Conservation (phyloP, 1,140 invertebrate species). For the Temnothorax nylanderi region DNA sequence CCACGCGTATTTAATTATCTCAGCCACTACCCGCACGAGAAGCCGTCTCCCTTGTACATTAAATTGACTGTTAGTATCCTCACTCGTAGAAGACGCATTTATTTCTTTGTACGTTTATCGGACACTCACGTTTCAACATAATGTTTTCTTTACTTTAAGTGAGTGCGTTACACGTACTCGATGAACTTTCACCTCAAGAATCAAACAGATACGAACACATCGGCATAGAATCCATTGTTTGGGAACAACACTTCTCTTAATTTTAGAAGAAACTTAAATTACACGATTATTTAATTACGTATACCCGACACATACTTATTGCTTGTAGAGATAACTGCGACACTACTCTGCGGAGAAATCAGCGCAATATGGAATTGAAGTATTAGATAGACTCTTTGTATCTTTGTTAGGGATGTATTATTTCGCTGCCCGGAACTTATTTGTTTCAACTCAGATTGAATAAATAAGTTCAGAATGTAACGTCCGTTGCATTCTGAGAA, state of each 20-base stretch:
- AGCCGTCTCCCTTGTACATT: conserved; percentile 18
- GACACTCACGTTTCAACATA: not conserved
- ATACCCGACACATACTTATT: not conserved
- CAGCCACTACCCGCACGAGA: not conserved
- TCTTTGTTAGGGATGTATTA: not conserved
- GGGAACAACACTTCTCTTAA: not conserved
- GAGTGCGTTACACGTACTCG: not conserved
- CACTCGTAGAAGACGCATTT: not conserved
- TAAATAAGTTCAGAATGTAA: not conserved
- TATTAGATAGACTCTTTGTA: not conserved
- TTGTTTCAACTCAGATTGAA: not conserved
- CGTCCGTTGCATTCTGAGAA: not conserved
- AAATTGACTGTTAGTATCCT: conserved; percentile 16
- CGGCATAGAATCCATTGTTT: conserved; percentile 11
- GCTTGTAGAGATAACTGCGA: not conserved
- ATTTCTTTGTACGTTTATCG: conserved; percentile 30
- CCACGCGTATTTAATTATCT: conserved; percentile 32
- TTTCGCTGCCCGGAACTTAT: not conserved
- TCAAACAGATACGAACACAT: conserved; percentile 12
- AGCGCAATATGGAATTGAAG: not conserved
- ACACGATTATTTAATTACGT: not conserved
- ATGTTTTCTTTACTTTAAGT: not conserved
- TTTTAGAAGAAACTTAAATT: not conserved
- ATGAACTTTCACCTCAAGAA: conserved; percentile 10
- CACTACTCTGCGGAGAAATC: conserved; percentile 1